Evolutionary conservation across 1,140 invertebrate genomes (phyloP).

Genomic region (Hyposmocoma kahamanoa): DNA sequence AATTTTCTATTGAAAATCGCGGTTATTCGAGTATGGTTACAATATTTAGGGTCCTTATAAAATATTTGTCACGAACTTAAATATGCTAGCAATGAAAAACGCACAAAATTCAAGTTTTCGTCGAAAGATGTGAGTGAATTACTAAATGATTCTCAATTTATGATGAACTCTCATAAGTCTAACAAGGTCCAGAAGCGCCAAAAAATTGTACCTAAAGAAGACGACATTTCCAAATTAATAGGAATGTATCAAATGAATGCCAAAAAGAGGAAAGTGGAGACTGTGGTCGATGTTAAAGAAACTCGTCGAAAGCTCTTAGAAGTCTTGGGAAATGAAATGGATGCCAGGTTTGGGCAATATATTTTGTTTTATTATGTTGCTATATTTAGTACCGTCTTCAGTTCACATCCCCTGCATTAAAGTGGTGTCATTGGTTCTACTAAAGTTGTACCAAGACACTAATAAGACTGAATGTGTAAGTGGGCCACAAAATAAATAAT

Average conservation of each 20-base stretch:
- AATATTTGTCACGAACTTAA: constrained; percentile 7
- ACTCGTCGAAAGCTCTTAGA: constrained; percentile 37
- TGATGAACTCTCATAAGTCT: constrained; percentile 34
- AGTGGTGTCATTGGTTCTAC: no score
- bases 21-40: constrained; percentile 11
- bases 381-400: no score
- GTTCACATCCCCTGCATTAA: no score
- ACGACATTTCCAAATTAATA: constrained; percentile 27
- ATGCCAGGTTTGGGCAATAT: constrained; percentile 22
- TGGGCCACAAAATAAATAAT: no score
- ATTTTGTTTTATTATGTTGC: neutral
- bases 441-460: no score
- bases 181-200: constrained; percentile 39
- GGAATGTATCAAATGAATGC: constrained; percentile 22
- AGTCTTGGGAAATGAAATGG: constrained; percentile 37
- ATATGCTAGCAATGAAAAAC: constrained; percentile 47
- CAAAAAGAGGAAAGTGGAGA: constrained; percentile 35
- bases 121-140: constrained; percentile 41
- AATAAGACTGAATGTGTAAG: no score
- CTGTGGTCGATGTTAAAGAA: constrained; percentile 31
- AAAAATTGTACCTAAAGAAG: constrained; percentile 23
- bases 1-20: no score
- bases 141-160: constrained; percentile 40
- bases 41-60: constrained; percentile 2
- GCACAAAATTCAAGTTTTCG: constrained; percentile 36